These are phyloP conservation scores for Diuraphis noxia DNA, from an alignment of 1,140 invertebrate genomes.

Conservation along the genomic window DNA sequence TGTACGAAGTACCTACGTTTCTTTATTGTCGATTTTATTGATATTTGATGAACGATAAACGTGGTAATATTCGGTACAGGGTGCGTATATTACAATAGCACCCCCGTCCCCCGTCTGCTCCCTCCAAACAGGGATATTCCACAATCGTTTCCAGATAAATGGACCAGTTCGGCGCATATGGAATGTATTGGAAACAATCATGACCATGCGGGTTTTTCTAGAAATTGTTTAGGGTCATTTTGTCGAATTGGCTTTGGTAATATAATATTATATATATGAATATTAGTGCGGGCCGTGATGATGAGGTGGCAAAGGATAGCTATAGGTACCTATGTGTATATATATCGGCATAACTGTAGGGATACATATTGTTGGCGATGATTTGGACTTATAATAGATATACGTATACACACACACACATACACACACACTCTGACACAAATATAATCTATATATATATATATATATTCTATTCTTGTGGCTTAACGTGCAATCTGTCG, in stretches of 20 bases:
- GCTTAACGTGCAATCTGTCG: constrained; percentile 51
- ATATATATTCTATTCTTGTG: neutral
- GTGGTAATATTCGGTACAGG: neutral
- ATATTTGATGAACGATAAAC: neutral
- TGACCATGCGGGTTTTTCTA: neutral
- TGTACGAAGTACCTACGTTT: neutral
- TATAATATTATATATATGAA: neutral
- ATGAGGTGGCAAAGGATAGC: neutral
- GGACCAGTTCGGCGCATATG: neutral
- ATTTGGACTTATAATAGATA: constrained; percentile 41
- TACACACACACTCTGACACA: neutral
- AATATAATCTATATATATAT: neutral
- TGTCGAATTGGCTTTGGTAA: neutral
- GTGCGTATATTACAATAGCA: neutral
- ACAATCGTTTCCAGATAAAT: neutral
- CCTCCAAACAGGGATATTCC: too few relatives aligned
- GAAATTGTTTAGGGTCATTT: neutral
- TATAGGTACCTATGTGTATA: neutral
- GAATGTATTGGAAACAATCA: neutral
- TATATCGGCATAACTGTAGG: neutral
- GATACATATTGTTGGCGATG: constrained; percentile 38
- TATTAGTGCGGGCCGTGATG: neutral
- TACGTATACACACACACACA: neutral
- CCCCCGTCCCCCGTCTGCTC: too few relatives aligned
- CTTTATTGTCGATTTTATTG: neutral